Conservation (phyloP, 2,113 vertebrate genomes). For the Cyanoramphus novaezelandiae region DNA sequence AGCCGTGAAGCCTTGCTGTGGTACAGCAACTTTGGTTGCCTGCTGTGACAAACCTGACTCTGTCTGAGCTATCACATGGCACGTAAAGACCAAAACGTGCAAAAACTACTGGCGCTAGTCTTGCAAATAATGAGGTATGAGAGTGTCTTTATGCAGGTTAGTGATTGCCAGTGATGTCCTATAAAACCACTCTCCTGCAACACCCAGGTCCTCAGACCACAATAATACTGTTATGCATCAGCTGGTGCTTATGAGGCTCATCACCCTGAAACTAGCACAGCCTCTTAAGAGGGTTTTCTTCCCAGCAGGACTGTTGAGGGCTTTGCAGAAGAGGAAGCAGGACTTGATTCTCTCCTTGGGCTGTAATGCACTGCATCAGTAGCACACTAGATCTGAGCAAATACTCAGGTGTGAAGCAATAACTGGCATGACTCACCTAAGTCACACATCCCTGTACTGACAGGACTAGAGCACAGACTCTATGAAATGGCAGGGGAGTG, state of each 20-base stretch:
- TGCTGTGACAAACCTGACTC: not conserved
- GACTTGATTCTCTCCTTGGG: not conserved
- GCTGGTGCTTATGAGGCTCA: not conserved
- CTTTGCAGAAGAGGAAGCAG: not conserved
- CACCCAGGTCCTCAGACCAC: not conserved
- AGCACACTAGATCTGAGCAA: not conserved
- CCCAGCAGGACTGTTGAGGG: not conserved
- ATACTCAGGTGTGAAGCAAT: rapidly evolving
- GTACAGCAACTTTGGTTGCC: not conserved
- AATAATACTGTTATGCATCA: not conserved
- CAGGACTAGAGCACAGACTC: not conserved
- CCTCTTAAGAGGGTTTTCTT: not conserved
- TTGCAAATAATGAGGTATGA: not conserved
- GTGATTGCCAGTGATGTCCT: not conserved
- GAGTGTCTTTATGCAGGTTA: not conserved
- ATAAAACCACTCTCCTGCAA: not conserved
- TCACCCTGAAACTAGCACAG: not conserved
- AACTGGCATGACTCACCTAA: not conserved
- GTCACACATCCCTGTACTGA: not conserved
- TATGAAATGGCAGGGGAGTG: not conserved
- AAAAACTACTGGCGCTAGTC: not conserved
- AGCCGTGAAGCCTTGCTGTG: not conserved
- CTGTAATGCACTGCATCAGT: rapidly evolving
- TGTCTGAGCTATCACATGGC: not conserved
- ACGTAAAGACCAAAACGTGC: not conserved